Evolutionary conservation across 2,888 invertebrate genomes (phyloP).

Genomic region (Idaea dimidiata): DNA sequence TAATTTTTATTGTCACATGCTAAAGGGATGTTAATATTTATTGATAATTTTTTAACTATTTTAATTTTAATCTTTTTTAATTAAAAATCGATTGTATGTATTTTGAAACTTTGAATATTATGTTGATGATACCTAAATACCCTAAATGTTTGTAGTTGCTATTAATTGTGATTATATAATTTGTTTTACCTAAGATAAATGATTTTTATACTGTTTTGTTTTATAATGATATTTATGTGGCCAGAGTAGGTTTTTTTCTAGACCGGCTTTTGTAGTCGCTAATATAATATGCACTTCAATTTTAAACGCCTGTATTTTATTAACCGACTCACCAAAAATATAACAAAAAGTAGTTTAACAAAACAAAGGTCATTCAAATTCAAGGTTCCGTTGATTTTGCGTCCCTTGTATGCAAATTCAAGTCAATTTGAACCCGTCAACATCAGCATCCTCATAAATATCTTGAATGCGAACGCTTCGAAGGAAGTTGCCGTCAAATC

Average conservation of each 20-base stretch:
- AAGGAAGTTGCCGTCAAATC: slow-evolving; percentile 3
- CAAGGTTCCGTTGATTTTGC: slow-evolving; percentile 34
- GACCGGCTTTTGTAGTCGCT: not conserved
- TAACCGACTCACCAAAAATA: slow-evolving; percentile 5
- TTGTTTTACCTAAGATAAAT: no score
- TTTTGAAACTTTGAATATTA: no score
- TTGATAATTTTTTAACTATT: no score
- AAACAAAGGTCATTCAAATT: slow-evolving; percentile 33
- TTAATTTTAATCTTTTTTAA: no score
- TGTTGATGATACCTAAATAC: no score
- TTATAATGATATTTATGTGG: no score
- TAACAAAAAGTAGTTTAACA: not conserved
- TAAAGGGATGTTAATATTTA: no score
- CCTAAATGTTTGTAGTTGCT: no score
- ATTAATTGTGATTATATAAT: no score
- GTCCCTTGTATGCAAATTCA: slow-evolving; percentile 65
- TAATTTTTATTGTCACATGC: no score
- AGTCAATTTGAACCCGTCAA: slow-evolving; percentile 49
- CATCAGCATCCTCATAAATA: slow-evolving; percentile 52
- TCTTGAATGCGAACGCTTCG: slow-evolving; percentile 15
- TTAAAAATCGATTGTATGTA: no score
- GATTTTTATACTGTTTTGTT: no score
- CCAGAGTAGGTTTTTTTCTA: not conserved
- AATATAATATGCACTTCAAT: not conserved
- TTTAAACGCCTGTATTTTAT: slow-evolving; percentile 6